Evolutionary conservation across 2,888 invertebrate genomes (phyloP).

Genomic region (Podotricha telesiphe): DNA sequence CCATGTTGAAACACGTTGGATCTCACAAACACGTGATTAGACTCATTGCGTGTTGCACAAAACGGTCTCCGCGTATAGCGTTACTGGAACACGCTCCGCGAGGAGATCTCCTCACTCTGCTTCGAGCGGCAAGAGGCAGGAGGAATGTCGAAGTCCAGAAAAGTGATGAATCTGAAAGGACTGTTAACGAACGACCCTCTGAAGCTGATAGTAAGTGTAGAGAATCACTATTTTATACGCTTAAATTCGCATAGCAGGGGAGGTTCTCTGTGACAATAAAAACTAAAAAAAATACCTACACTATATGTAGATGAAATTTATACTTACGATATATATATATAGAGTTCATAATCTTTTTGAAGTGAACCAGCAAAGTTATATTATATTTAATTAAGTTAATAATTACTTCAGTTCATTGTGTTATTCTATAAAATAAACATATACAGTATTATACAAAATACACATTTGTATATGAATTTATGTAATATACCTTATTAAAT

Average conservation of each 20-base stretch:
- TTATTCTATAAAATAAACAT: neutral
- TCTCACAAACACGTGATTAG: conserved; percentile 90
- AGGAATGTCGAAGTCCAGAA: conserved; percentile 55
- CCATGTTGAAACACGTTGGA: conserved; percentile 90
- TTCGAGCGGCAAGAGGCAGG: conserved; percentile 78
- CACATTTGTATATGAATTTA: neutral
- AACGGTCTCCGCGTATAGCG: conserved; percentile 87
- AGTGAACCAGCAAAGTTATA: neutral
- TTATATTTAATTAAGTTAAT: neutral
- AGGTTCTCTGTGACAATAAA: no score
- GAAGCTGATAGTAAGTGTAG: conserved; percentile 84
- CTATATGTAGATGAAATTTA: no score
- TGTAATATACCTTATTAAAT: neutral
- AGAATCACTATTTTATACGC: no score
- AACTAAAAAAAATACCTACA: no score
- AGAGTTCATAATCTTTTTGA: neutral
- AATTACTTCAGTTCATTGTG: neutral
- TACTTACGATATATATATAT: no score
- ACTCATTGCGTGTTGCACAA: conserved; percentile 89
- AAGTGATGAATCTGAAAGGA: conserved; percentile 75
- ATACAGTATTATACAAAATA: neutral
- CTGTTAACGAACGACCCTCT: conserved; percentile 68
- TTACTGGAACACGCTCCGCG: conserved; percentile 91
- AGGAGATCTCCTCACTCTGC: conserved; percentile 88
- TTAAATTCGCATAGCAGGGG: no score